Percentiles rank a stretch among this genome's conserved stretches.
Conservation (phyloP, 2,888 invertebrate species). For the Drosophila niveifrons region DNA sequence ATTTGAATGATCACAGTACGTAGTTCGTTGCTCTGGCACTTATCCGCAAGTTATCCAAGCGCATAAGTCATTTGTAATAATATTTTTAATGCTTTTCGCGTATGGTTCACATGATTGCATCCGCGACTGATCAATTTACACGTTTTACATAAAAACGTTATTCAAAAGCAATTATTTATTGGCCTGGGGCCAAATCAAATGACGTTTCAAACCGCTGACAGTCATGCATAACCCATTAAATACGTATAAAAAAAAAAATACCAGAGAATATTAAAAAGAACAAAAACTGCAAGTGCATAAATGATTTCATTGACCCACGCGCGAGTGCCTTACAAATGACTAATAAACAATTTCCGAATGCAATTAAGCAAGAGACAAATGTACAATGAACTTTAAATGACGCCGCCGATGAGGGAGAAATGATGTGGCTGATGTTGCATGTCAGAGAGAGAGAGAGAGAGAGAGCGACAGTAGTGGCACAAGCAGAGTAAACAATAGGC, state of each 20-base stretch:
- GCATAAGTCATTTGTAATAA: slow-evolving; percentile 9
- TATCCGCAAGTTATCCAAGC: slow-evolving; percentile 15
- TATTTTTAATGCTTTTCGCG: slow-evolving; percentile 1
- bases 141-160: slow-evolving; percentile 25
- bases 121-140: slow-evolving; percentile 34
- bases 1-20: background rate
- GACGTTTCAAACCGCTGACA: slow-evolving; percentile 32
- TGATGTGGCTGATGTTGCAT: slow-evolving; percentile 47
- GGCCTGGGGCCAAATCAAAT: slow-evolving; percentile 43
- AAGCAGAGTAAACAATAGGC: slow-evolving; percentile 41
- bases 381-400: slow-evolving; percentile 71
- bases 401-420: slow-evolving; percentile 34
- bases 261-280: slow-evolving; percentile 7
- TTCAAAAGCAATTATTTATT: slow-evolving; percentile 40
- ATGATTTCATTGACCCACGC: slow-evolving; percentile 72
- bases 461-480: background rate
- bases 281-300: slow-evolving; percentile 55
- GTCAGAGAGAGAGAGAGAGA: slow-evolving; percentile 24
- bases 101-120: slow-evolving; percentile 18
- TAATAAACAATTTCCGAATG: slow-evolving; percentile 76
- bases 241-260: slow-evolving; percentile 36
- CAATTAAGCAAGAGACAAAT: slow-evolving; percentile 70
- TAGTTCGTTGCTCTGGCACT: background rate
- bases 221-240: slow-evolving; percentile 26
- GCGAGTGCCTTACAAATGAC: slow-evolving; percentile 56